phyloP scores from a whole-genome alignment of 1,140 invertebrate genomes.

The Drosophila equinoxialis region DNA sequence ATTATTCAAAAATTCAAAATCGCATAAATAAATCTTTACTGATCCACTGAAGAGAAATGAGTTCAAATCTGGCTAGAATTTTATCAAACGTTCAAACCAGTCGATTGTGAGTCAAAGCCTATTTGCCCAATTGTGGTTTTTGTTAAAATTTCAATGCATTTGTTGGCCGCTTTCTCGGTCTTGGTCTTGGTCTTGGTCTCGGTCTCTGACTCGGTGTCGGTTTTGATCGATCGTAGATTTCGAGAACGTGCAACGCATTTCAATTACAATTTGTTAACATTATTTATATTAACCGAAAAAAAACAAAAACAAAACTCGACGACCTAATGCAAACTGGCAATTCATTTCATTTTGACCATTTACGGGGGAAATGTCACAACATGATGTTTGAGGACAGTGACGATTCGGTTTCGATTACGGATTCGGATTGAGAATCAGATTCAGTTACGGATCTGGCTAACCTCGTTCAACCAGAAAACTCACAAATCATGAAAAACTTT shows the following conservation, averaged over 20 bases:
- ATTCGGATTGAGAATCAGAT: constrained; percentile 20
- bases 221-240: no score
- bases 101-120: constrained; percentile 27
- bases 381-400: constrained; percentile 45
- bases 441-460: constrained; percentile 44
- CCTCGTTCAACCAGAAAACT: constrained; percentile 50
- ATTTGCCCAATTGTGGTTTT: constrained; percentile 79
- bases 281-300: constrained; percentile 49
- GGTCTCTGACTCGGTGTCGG: neutral
- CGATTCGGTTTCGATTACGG: neutral
- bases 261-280: constrained; percentile 49
- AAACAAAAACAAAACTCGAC: constrained; percentile 47
- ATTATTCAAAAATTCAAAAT: neutral
- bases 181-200: neutral
- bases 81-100: neutral
- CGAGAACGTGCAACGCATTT: constrained; percentile 52
- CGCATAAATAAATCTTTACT: no score
- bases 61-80: no score
- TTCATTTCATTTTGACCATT: constrained; percentile 68
- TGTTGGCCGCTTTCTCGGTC: constrained; percentile 6
- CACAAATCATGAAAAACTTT: constrained; percentile 52
- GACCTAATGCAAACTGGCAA: constrained; percentile 52
- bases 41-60: no score
- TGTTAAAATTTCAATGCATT: constrained; percentile 68
- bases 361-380: constrained; percentile 78